Evolutionary conservation across 1,140 invertebrate species (phyloP), one percentile per base, ranked within the genome.

Genomic region (Calephelis virginiensis): DNA sequence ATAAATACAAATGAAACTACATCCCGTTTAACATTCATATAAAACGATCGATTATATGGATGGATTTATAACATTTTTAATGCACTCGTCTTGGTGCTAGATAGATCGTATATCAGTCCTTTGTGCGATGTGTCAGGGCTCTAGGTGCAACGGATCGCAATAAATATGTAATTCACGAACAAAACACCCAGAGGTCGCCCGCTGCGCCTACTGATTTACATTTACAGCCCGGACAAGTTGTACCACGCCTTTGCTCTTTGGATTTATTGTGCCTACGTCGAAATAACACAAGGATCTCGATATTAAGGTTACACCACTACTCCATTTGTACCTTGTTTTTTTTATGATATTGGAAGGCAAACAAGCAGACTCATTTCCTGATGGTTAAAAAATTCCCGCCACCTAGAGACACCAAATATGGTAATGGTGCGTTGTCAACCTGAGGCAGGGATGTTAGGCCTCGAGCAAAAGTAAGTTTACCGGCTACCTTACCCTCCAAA

Each of bases 121-220:
- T 64, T 66, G 66, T 40, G 61, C 66, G 69, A 11, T 11, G 68
- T 68, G 47, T 17, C 59, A 60, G 45, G 64, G 67, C 61, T 13
- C 68, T 64, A 70, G 70, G 66, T 68, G 70, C 71, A 81, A 77
- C 75, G 75, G 75, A 77, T 72, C 69, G 68, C 75, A 86, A 85
- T 86, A 86, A 86, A 85, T 86, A 82, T 81, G 77, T 78, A 75
- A 82, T 80, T 81, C 83, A 80, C 78, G 78, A 80, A 85, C 80
- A 83, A 85, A 86, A 86, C 81, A 77, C 81, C 80, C 78, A 80
- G 78, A 83, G 85, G 85, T 88, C 81, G 80, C 84, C 85, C 77
- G 85, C 87, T 87, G 85, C 75, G 87, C 80, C 77, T 78, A 83
- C 81, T 85, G 81, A 86, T 82, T 77, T 81, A 82, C 82, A 86